Conservation (phyloP, 2,113 vertebrate genomes). For the Ophthalmotilapia sp. region DNA sequence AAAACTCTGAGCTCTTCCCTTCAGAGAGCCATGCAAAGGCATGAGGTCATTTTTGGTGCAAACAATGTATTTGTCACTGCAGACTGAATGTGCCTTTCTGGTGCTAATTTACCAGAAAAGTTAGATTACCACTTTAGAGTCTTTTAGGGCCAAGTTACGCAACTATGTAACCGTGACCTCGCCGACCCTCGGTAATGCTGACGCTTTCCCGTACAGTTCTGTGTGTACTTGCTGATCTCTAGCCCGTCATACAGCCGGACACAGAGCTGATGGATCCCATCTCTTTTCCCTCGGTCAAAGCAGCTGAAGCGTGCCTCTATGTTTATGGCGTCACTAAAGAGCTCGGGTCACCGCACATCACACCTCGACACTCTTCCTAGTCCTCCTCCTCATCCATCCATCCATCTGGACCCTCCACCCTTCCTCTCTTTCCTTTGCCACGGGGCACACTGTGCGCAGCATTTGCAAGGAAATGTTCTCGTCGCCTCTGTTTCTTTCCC, state of each 20-base stretch:
- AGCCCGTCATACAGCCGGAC: not conserved
- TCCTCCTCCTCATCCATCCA: conserved; percentile 10
- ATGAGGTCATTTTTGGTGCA: not conserved
- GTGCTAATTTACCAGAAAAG: not conserved
- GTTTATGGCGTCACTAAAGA: conserved; percentile 26
- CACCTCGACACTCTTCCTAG: conserved; percentile 28
- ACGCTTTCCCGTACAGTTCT: not conserved
- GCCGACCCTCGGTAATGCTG: not conserved
- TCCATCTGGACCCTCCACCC: not conserved
- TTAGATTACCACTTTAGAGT: not conserved
- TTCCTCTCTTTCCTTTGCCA: not conserved
- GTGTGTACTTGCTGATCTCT: conserved; percentile 9
- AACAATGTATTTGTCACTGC: not conserved
- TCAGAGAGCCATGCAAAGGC: not conserved
- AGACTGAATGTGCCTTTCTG: not conserved
- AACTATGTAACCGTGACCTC: not conserved
- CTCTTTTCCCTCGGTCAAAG: not conserved
- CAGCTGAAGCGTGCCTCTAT: not conserved
- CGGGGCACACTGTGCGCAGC: not conserved
- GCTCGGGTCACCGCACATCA: conserved; percentile 54
- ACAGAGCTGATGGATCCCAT: not conserved
- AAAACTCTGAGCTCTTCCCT: not conserved
- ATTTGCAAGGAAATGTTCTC: conserved; percentile 16
- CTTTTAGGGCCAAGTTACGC: not conserved
- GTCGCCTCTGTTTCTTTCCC: not conserved